Conservation (phyloP, 2,888 invertebrate species). For the Agriopis aurantiaria region DNA sequence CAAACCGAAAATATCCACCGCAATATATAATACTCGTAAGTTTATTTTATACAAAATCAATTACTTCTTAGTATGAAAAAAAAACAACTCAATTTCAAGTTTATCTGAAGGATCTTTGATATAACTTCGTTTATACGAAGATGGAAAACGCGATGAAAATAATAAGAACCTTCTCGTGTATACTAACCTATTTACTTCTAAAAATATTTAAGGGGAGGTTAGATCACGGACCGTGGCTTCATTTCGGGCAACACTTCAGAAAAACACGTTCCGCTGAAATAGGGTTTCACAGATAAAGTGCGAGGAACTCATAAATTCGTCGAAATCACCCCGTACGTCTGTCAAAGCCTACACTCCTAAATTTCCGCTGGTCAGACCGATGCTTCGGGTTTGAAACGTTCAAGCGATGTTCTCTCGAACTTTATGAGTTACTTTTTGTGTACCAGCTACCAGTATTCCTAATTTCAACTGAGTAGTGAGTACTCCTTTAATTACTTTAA, state of each 20-base stretch:
- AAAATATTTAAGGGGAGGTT: slow-evolving; percentile 38
- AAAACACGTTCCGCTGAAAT: slow-evolving; percentile 45
- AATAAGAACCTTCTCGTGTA: slow-evolving; percentile 36
- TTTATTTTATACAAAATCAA: slow-evolving; percentile 22
- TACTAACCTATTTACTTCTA: slow-evolving; percentile 36
- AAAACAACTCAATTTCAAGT: slow-evolving; percentile 35
- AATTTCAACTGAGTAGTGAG: neutral
- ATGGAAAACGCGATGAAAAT: slow-evolving; percentile 41
- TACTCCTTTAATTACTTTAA: neutral
- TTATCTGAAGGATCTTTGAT: slow-evolving; percentile 40
- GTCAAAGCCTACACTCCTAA: slow-evolving; percentile 48
- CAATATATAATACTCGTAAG: neutral
- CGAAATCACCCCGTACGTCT: slow-evolving; percentile 46
- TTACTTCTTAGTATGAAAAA: slow-evolving; percentile 20
- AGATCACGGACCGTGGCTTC: slow-evolving; percentile 37
- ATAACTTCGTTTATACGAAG: slow-evolving; percentile 37
- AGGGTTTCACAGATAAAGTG: slow-evolving; percentile 45
- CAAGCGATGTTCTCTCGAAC: slow-evolving; percentile 17
- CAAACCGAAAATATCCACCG: neutral
- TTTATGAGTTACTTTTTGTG: slow-evolving; percentile 3
- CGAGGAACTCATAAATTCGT: slow-evolving; percentile 49
- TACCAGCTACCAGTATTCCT: neutral
- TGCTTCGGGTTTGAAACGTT: slow-evolving; percentile 33
- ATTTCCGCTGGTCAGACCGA: slow-evolving; percentile 44
- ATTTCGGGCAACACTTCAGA: slow-evolving; percentile 42